Percentiles rank a stretch among this genome's conserved stretches.
Evolutionary conservation across 2,888 invertebrate species (phyloP).

Genomic region (Galeruca laticollis): DNA sequence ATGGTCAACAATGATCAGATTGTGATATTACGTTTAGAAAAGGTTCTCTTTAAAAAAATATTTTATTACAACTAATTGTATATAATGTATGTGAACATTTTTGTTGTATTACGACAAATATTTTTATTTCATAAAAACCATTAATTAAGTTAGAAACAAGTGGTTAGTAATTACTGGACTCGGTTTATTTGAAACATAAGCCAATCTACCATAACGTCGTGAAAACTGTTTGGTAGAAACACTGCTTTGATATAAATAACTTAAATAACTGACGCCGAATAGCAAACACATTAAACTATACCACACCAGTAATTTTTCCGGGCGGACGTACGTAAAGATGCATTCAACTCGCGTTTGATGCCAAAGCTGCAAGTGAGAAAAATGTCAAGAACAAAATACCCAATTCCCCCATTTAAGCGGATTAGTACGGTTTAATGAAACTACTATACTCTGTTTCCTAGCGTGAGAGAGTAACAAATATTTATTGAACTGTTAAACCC

Average conservation of each 20-base stretch:
- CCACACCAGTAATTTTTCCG: slow-evolving; percentile 12
- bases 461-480: too few species aligned
- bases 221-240: neutral
- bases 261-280: neutral
- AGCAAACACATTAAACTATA: neutral
- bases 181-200: neutral
- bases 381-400: neutral
- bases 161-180: neutral
- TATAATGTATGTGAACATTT: too few species aligned
- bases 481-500: too few species aligned
- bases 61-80: too few species aligned
- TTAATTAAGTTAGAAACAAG: neutral
- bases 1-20: too few species aligned
- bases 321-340: neutral
- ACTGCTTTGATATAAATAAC: neutral
- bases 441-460: too few species aligned
- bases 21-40: too few species aligned
- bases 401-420: neutral
- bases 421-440: neutral
- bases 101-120: too few species aligned
- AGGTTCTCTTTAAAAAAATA: too few species aligned
- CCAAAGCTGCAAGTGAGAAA: slow-evolving; percentile 12
- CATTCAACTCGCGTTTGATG: neutral
- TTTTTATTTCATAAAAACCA: neutral
- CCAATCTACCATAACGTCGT: neutral